phyloP scores from a whole-genome alignment of 1,140 invertebrate species.

The Tribolium madens region DNA sequence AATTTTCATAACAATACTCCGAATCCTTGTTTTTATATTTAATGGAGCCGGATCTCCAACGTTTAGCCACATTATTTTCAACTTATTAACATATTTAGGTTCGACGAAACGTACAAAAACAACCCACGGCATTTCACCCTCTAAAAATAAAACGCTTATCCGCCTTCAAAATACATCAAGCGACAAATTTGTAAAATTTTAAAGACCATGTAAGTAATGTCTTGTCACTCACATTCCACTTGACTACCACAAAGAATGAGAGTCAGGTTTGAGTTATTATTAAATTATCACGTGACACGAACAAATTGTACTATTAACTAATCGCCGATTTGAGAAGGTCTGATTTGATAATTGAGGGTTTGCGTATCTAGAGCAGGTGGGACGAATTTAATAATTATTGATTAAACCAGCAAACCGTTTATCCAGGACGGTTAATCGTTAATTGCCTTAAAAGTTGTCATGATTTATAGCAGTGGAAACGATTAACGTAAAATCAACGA shows the following conservation, averaged over 20 bases:
- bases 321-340: not conserved
- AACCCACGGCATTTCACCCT: not conserved
- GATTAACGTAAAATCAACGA: constrained; percentile 3
- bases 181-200: too few species aligned
- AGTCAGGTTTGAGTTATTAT: not conserved
- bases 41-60: not conserved
- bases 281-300: not conserved
- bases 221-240: too few species aligned
- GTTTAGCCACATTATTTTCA: constrained; percentile 23
- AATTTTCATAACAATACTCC: constrained; percentile 4
- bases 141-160: not conserved
- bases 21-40: constrained; percentile 20
- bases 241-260: not conserved
- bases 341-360: not conserved
- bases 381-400: constrained; percentile 25
- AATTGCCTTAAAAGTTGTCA: constrained; percentile 10
- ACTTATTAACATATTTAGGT: constrained; percentile 18
- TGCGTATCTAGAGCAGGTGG: not conserved
- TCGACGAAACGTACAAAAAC: not conserved
- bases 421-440: constrained; percentile 19
- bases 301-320: not conserved
- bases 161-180: not conserved
- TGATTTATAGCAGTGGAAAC: constrained; percentile 4
- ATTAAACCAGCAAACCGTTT: constrained; percentile 13
- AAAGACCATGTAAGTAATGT: too few species aligned